Evolutionary conservation across 1,140 invertebrate genomes (phyloP).

Genomic region (Halictus rubicundus): DNA sequence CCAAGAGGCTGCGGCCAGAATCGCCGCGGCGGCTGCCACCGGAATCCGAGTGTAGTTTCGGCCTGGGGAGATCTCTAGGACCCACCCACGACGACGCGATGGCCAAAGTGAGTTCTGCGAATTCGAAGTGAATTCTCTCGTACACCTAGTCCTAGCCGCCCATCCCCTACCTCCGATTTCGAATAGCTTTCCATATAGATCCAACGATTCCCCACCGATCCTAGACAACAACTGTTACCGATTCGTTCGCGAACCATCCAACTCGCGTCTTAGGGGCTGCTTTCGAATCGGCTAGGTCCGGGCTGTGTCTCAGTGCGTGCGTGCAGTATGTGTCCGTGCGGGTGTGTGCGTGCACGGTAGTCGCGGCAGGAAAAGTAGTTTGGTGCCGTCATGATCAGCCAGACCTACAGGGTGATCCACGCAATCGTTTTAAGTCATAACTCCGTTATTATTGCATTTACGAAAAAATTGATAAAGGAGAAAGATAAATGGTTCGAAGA

Average conservation of each 20-base stretch:
- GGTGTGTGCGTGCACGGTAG: constrained; percentile 15
- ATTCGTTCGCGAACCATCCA: background rate
- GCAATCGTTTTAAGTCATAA: too few relatives aligned
- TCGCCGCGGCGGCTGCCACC: background rate
- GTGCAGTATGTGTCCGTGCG: background rate
- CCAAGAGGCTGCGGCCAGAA: background rate
- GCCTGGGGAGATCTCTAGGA: constrained; percentile 34
- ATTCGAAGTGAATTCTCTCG: constrained; percentile 7
- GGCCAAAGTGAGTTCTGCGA: constrained; percentile 55
- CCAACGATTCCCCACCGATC: too few relatives aligned
- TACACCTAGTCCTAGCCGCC: background rate
- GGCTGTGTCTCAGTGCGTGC: too few relatives aligned
- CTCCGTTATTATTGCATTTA: too few relatives aligned
- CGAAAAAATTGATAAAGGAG: too few relatives aligned
- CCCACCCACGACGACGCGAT: constrained; percentile 57
- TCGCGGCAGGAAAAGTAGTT: constrained; percentile 42
- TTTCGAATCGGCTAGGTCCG: too few relatives aligned
- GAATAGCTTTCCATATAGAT: background rate
- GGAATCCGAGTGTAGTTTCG: constrained; percentile 24
- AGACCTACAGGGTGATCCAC: constrained; percentile 12
- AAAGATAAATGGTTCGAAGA: too few relatives aligned
- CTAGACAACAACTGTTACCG: constrained; percentile 44
- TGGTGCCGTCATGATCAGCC: constrained; percentile 47
- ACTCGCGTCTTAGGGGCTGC: too few relatives aligned
- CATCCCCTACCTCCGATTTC: too few relatives aligned